phyloP scores from a whole-genome alignment of 2,797 vertebrate species.

The Austrolebias charrua region DNA sequence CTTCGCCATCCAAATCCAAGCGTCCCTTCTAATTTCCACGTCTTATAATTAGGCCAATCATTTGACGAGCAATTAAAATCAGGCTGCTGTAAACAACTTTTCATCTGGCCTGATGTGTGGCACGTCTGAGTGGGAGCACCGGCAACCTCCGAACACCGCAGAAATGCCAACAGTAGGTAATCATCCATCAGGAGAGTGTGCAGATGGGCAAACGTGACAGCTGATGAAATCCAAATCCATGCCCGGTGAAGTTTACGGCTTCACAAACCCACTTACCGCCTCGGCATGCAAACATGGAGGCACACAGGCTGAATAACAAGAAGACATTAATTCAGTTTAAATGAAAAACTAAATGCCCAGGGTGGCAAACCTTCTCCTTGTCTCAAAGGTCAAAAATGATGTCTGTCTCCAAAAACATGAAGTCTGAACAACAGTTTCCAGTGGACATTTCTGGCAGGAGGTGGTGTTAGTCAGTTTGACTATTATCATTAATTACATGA shows the following conservation, averaged over 20 bases:
- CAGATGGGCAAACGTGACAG: constrained; percentile 22
- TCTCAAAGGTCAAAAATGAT: constrained; percentile 68
- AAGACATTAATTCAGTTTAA: constrained; percentile 50
- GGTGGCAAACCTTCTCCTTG: constrained; percentile 45
- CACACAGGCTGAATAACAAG: constrained; percentile 35
- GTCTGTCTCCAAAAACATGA: constrained; percentile 57
- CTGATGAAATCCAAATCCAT: constrained; percentile 16
- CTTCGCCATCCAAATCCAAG: constrained; percentile 62
- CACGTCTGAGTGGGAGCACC: constrained; percentile 27
- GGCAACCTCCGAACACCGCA: constrained; percentile 22
- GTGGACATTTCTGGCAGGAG: constrained; percentile 33
- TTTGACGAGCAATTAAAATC: constrained; percentile 69
- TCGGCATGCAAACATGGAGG: background rate
- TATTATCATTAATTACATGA: constrained; percentile 67
- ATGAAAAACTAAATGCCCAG: constrained; percentile 49
- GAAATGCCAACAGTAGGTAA: constrained; percentile 57
- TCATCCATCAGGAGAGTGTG: constrained; percentile 43
- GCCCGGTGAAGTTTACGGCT: constrained; percentile 10
- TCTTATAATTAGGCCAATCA: constrained; percentile 60
- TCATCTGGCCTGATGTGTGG: constrained; percentile 41
- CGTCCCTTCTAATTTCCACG: constrained; percentile 59
- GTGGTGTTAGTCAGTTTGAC: constrained; percentile 27
- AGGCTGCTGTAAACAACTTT: constrained; percentile 47
- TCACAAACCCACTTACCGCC: constrained; percentile 8
- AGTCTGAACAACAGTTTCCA: constrained; percentile 55